Base-by-base conservation (phyloP, 2,113 vertebrate genomes). In the Oostethus manadensis region DNA sequence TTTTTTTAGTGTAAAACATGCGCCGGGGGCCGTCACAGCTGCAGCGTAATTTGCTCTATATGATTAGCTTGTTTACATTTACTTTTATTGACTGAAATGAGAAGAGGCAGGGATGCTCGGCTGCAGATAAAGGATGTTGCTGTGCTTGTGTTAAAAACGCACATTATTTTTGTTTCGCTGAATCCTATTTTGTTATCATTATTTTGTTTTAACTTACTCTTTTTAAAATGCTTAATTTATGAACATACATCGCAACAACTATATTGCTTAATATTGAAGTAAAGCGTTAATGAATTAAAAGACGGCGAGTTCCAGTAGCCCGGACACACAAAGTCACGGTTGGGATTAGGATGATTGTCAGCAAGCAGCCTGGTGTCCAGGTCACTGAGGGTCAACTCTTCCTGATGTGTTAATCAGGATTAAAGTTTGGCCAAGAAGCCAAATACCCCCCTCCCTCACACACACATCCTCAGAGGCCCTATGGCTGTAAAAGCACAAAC, bases 391-490 rank as follows among this genome's bases (percentile, higher is more conserved):
- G 88, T 90, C 89, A 82, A 42, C 77, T 66, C 80, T 89, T 59
- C 85, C 89, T 90, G 88, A 90, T 90, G 87, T 89, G 85, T 88
- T 89, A 89, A 88, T 86, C 62, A 81, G 86, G 84, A 84, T 88
- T 87, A 83, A 71, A 86, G 79, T 72, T 82, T 77, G 69, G 76
- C 71, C 64, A 56, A 71, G 68, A n/a, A n/a, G n/a, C n/a, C 76
- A 75, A 81, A 83, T 76, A 86, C 35, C 73, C 66, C 64, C 66
- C 57, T 68, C 67, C 66, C 59, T 35, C 21, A 48, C 46, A 48
- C 58, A 64, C 72, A 69, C 76, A 75, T 58, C 47, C 21, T 22
- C 21, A 50, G 22, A 26, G 22, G 48, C 21, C 48, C 48, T 15
- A 8, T 40, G 88, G 78, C 88, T 87, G 81, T 74, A 89, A 90